phyloP scores from a whole-genome alignment of 1,140 invertebrate genomes.

The Notospermus geniculatus region DNA sequence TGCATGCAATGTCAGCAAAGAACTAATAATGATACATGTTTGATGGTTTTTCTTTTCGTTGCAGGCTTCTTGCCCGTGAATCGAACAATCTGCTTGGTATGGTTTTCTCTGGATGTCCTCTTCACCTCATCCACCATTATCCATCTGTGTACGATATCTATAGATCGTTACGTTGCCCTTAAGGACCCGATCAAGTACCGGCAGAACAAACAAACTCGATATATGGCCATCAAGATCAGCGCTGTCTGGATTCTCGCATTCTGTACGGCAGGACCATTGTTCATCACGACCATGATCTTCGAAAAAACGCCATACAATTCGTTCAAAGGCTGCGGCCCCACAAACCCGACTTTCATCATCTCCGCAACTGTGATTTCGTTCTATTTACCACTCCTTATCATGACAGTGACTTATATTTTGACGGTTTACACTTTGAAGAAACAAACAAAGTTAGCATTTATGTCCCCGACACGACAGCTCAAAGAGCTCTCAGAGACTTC shows the following conservation, averaged over 20 bases:
- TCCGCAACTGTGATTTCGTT: conserved; percentile 88
- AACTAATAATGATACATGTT: no score
- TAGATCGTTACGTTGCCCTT: conserved; percentile 71
- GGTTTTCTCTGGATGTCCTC: conserved; percentile 73
- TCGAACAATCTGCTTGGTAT: conserved; percentile 21
- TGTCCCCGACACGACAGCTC: conserved; percentile 10
- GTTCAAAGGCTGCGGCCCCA: conserved; percentile 66
- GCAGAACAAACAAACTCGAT: not conserved
- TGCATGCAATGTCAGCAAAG: no score
- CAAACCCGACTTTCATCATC: conserved; percentile 79
- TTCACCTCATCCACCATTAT: conserved; percentile 88
- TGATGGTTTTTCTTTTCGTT: no score
- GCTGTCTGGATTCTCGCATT: conserved; percentile 83
- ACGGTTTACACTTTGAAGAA: conserved; percentile 65
- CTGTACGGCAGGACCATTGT: conserved; percentile 80
- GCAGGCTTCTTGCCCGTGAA: conserved; percentile 19
- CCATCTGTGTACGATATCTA: conserved; percentile 92
- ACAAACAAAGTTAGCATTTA: conserved; percentile 19
- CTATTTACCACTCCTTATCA: conserved; percentile 87
- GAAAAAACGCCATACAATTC: conserved; percentile 35
- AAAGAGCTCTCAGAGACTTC: conserved; percentile 7
- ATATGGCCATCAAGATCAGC: conserved; percentile 71
- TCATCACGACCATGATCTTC: conserved; percentile 73
- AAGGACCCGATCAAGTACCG: conserved; percentile 80
- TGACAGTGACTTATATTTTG: conserved; percentile 85